Base-by-base conservation (phyloP, 2,888 invertebrate species). In the Latheticus oryzae region DNA sequence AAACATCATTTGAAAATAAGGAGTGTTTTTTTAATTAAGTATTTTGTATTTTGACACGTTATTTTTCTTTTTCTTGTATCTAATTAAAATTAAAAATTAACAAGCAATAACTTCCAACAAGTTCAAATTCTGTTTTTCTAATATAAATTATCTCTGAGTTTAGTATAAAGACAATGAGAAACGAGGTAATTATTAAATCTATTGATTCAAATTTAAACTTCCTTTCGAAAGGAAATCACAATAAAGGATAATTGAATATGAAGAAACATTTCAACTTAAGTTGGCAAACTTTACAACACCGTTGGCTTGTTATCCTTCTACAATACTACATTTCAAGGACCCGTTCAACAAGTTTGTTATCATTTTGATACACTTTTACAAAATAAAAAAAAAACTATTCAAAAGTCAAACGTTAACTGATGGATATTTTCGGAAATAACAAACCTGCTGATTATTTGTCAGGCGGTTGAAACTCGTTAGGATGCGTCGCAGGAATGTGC, bases 191-290 rank as follows among this genome's bases (percentile, higher is more conserved):
- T 37, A 51, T n/a, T n/a, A n/a, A n/a, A n/a, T 21, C 13, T 56
- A 56, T 56, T 50, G 50, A 56, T 56, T 35, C 24, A 33, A 47
- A 50, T 56, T 42, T 56, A 42, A 37, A 15, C 24, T 19, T 4
- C 13, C n/a, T 50, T 24, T 37, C 28, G 35, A 37, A 48, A 30
- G 47, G 52, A 42, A 50, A 52, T 52, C 24, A 37, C 32, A 28
- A 13, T 37, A 17, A 21, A 40, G 38, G 38, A 58, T 47, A 52
- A 58, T 47, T 57, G 43, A 45, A 52, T 52, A 52, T 58, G 51
- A 52, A 57, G 57, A 57, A 51, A 57, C 45, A 51, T 52, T 57
- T 45, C 23, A 32, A 56, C 43, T 58, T 45, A 52, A 45, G 32
- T 52, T 52, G 52, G 38, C 51, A 45, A 58, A 58, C 51, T 47